phyloP scores from a whole-genome alignment of 2,888 invertebrate species.

The Tryphoninae sp. region DNA sequence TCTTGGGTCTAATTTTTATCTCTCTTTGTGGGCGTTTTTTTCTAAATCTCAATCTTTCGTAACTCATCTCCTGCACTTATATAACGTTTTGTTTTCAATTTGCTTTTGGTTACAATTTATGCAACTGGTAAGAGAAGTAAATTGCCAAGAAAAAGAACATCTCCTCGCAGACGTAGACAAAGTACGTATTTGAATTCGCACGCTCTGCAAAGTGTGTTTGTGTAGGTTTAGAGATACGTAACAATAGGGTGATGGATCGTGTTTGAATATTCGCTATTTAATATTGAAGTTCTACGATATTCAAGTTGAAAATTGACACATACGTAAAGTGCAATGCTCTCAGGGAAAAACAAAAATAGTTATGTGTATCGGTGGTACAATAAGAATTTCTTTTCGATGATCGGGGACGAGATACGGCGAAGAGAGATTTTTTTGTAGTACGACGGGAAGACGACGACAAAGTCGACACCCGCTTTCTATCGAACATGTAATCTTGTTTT shows the following conservation, averaged over 20 bases:
- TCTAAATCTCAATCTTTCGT: constrained; percentile 40
- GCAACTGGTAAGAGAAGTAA: constrained; percentile 35
- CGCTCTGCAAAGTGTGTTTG: background rate
- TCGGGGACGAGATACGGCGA: background rate
- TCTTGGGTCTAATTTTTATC: constrained; percentile 24
- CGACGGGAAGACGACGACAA: constrained; percentile 40
- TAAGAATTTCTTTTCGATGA: constrained; percentile 31
- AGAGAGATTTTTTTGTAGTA: constrained; percentile 32
- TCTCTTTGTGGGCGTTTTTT: constrained; percentile 13
- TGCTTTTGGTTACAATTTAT: constrained; percentile 32
- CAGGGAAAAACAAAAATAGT: constrained; percentile 50
- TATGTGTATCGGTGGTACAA: constrained; percentile 48
- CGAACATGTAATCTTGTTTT: constrained; percentile 49
- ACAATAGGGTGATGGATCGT: background rate
- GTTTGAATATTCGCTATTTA: constrained; percentile 32
- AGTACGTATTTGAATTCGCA: background rate
- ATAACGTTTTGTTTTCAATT: constrained; percentile 16
- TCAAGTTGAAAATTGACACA: constrained; percentile 55
- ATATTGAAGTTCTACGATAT: constrained; percentile 57
- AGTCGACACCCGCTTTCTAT: constrained; percentile 49
- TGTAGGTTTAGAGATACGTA: background rate
- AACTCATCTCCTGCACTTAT: constrained; percentile 26
- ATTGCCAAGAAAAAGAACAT: constrained; percentile 3
- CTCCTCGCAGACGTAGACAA: background rate
- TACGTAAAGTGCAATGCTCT: constrained; percentile 54